Evolutionary conservation across 2,888 invertebrate species (phyloP).

Genomic region (Glomeris marginata): DNA sequence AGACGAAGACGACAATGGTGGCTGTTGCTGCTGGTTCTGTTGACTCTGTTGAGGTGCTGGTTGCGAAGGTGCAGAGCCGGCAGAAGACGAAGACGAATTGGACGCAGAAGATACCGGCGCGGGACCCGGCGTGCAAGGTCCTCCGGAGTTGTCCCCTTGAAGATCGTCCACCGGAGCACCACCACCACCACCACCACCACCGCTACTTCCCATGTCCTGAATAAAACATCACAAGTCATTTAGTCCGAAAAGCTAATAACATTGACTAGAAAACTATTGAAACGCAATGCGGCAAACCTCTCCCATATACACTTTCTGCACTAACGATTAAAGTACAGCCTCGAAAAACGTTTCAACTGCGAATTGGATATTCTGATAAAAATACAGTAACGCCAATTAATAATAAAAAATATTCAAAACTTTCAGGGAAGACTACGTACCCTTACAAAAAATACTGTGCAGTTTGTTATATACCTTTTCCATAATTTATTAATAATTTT

Average conservation of each 20-base stretch:
- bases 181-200: not conserved
- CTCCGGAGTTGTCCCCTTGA: constrained; percentile 2
- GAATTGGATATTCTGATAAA: no score
- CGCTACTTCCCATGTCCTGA: not conserved
- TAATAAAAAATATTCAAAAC: no score
- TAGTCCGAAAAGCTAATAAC: not conserved
- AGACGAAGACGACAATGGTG: constrained; percentile 2
- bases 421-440: no score
- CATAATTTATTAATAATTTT: no score
- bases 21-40: constrained; percentile 7
- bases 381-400: no score
- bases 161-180: not conserved
- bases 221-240: not conserved
- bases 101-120: constrained; percentile 10
- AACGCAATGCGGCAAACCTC: no score
- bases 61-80: constrained; percentile 5
- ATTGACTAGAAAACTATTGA: not conserved
- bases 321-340: no score
- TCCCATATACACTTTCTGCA: no score
- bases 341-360: no score
- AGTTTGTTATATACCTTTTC: no score
- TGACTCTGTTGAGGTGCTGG: constrained; percentile 7
- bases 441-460: no score
- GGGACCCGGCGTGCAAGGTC: not conserved
- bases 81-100: constrained; percentile 6